phyloP scores from a whole-genome alignment of 1,140 invertebrate species.

The Galendromus occidentalis region DNA sequence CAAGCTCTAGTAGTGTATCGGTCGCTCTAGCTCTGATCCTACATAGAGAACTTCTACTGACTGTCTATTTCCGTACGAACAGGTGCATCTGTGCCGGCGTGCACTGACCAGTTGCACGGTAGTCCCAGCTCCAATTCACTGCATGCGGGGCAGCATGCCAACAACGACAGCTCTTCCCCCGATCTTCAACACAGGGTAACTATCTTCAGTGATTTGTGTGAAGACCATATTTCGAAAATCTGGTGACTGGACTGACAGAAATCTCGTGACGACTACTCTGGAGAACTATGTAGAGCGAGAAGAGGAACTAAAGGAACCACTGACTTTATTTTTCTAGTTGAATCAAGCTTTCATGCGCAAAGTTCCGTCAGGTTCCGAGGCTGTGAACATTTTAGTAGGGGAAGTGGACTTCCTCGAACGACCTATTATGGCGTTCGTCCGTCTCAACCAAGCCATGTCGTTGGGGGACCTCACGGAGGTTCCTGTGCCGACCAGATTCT shows the following conservation, averaged over 20 bases:
- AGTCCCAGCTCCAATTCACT: conserved; percentile 23
- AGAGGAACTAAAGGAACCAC: too few species aligned
- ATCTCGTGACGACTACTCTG: too few species aligned
- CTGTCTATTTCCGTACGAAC: background rate
- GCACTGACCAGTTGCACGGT: conserved; percentile 15
- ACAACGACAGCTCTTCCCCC: conserved; percentile 22
- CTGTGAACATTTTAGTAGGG: conserved; percentile 89
- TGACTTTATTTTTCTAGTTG: conserved; percentile 32
- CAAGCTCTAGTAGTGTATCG: too few species aligned
- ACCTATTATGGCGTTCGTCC: conserved; percentile 72
- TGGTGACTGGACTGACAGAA: too few species aligned
- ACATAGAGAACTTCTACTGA: too few species aligned
- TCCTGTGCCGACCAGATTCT: conserved; percentile 82
- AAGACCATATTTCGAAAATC: too few species aligned
- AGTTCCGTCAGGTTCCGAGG: conserved; percentile 87
- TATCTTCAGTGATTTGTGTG: too few species aligned
- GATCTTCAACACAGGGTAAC: conserved; percentile 24
- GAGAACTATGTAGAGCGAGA: too few species aligned
- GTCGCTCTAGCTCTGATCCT: too few species aligned
- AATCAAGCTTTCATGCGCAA: conserved; percentile 91
- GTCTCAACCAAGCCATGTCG: conserved; percentile 64
- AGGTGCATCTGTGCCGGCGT: conserved; percentile 14
- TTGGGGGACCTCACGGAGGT: conserved; percentile 92
- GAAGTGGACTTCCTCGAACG: conserved; percentile 89
- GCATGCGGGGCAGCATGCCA: conserved; percentile 18